Base-by-base conservation (phyloP, 2,797 vertebrate genomes). In the Linurgus olivaceus region DNA sequence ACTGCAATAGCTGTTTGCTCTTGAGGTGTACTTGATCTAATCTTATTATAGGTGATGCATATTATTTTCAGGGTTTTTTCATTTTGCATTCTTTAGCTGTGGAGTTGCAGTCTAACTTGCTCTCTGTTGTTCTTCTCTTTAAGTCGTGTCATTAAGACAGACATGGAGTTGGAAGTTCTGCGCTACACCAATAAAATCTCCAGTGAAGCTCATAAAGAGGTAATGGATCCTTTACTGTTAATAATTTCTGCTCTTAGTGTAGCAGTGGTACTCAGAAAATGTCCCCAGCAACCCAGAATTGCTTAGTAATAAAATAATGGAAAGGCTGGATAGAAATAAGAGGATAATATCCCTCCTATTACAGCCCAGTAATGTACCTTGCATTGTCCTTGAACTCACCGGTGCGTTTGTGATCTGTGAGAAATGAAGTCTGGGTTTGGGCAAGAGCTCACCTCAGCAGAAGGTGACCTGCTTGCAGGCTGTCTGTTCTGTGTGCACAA, bases 151-250 rank as follows among this genome's bases (percentile, higher is more conserved):
- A 91, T 98, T 90, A 99, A 99, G 98, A 99, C 99, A 1, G 99
- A 99, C 95, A 99, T 99, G 99, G 99, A 99, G 97, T 96, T 99
- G 97, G 99, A 99, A 97, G 98, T 99, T 81, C 96, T 99, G 91
- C 98, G 99, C 71, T 99, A 99, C 96, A 99, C 99, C 93, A 99
- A 99, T 97, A 98, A 98, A 94, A 97, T 99, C 96, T 99, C 99
- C 97, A 99, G 99, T 9, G 99, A 99, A 91, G 99, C 99, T 86
- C 99, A 99, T 97, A 98, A 98, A 98, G 98, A 99, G 99, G 99
- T 99, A 97, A 98, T 97, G 79, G 83, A 59, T 77, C 90, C 92
- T 95, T 97, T 96, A 88, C 85, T 90, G 88, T 93, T 94, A 88
- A 94, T 96, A 94, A 96, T 96, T 97, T 96, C 88, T 91, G 48